Evolutionary conservation across 2,797 vertebrate genomes (phyloP).

Genomic region (Urophycis tenuis): DNA sequence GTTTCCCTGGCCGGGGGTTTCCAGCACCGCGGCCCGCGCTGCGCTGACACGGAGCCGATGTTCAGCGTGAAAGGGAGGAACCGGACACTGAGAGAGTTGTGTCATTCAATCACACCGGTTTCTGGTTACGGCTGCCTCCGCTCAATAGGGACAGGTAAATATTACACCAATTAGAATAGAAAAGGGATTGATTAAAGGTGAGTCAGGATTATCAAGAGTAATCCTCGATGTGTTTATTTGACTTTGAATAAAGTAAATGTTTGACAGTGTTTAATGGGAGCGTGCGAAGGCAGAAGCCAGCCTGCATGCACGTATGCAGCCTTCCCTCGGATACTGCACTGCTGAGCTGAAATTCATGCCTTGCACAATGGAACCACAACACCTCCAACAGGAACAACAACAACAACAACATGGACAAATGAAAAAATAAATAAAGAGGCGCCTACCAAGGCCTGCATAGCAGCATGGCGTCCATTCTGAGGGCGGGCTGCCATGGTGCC

Average conservation of each 20-base stretch:
- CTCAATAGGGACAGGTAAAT: too few relatives aligned
- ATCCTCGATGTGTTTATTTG: too few relatives aligned
- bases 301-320: not conserved
- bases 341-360: not conserved
- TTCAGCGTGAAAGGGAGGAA: slow-evolving; percentile 40
- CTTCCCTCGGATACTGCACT: not conserved
- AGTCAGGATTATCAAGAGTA: too few relatives aligned
- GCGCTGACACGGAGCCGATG: slow-evolving; percentile 46
- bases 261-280: not conserved
- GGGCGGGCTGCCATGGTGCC: too few relatives aligned
- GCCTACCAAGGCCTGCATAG: not conserved
- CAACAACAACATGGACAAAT: not conserved
- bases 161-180: too few relatives aligned
- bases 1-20: slow-evolving; percentile 59
- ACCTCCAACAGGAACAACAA: not conserved
- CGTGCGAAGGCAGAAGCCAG: too few relatives aligned
- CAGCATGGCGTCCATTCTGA: slow-evolving; percentile 7
- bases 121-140: slow-evolving; percentile 32
- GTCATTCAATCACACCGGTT: slow-evolving; percentile 47
- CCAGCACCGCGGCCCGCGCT: slow-evolving; percentile 33
- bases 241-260: not conserved
- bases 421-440: not conserved
- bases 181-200: too few relatives aligned
- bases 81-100: slow-evolving; percentile 37
- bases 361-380: not conserved